A percentile compares a stretch with the other conserved stretches of the same genome.
Conservation (phyloP, 2,113 vertebrate genomes). For the Catagonus wagneri region DNA sequence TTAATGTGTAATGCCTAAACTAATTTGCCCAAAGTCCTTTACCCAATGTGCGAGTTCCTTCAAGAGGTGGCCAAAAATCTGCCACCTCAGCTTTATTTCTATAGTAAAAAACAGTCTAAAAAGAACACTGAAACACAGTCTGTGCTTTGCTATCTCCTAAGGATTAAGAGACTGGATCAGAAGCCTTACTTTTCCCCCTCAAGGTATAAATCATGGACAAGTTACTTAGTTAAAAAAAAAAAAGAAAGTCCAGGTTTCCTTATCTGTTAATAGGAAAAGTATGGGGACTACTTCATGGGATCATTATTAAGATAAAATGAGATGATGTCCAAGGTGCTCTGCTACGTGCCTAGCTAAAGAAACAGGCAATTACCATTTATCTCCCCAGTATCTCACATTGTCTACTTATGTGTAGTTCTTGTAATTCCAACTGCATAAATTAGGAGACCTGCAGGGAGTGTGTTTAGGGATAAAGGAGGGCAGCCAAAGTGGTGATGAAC, state of each 20-base stretch:
- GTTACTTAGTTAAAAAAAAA: background rate
- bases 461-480: background rate
- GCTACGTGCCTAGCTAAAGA: background rate
- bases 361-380: background rate
- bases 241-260: background rate
- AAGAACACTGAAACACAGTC: background rate
- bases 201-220: background rate
- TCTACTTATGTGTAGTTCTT: background rate
- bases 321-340: background rate
- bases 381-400: background rate
- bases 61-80: background rate
- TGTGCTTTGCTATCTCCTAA: background rate
- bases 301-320: background rate
- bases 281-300: background rate
- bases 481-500: background rate
- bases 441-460: background rate
- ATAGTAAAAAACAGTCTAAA: background rate
- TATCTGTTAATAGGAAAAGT: background rate
- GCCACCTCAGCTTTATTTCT: background rate
- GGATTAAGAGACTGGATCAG: background rate
- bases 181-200: background rate
- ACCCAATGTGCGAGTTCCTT: background rate
- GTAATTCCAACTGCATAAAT: background rate
- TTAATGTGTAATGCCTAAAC: background rate
- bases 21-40: background rate